Conservation (phyloP, 2,888 invertebrate species). For the Cephus pulcher region DNA sequence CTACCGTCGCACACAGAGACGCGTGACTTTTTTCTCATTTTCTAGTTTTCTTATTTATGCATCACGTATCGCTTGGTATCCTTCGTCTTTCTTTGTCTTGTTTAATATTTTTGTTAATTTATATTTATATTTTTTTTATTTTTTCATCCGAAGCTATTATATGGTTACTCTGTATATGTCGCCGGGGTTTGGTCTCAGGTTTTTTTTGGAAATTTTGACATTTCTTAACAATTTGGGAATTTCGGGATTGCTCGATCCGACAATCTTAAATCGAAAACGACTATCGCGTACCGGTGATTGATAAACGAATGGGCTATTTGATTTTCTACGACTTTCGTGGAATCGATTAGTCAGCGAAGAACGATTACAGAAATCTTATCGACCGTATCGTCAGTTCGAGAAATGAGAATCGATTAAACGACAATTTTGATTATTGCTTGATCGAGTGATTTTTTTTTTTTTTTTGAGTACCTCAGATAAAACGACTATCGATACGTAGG, state of each 20-base stretch:
- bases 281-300: neutral
- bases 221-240: neutral
- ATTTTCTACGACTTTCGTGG: neutral
- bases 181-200: too few species aligned
- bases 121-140: neutral
- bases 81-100: neutral
- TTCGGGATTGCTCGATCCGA: neutral
- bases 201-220: neutral
- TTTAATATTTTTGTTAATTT: neutral
- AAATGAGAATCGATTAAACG: neutral
- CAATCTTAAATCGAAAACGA: neutral
- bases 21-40: conserved; percentile 32
- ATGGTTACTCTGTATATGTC: neutral
- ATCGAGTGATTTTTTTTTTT: neutral
- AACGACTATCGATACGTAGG: neutral
- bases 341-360: neutral
- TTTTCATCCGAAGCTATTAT: neutral
- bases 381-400: neutral
- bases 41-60: conserved; percentile 12
- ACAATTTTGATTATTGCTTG: neutral
- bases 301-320: neutral
- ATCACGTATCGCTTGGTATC: neutral
- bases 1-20: conserved; percentile 57
- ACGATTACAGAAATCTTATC: neutral
- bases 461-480: neutral